Evolutionary conservation across 2,888 invertebrate genomes (phyloP), one percentile per base, ranked within the genome.

Genomic region (Perizoma affinitatum): DNA sequence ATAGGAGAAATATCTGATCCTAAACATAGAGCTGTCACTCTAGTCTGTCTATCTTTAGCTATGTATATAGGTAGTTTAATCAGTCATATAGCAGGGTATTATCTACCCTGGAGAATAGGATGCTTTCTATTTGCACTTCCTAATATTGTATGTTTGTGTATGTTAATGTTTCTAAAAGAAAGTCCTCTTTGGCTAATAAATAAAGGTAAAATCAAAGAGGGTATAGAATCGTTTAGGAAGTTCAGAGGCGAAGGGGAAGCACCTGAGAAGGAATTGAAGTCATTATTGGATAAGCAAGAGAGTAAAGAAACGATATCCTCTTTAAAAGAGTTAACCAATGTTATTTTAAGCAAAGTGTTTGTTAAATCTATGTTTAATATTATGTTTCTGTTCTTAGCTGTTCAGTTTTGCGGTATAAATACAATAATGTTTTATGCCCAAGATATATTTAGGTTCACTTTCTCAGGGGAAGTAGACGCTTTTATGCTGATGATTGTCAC

Each of bases 181-280:
- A 86, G 84, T 36, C 86, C 86, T 0, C 49, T 84, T 5, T 86
- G 86, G 86, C 61, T 86, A 35, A 72, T 86, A 34, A 67, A 75
- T 3, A 83, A 83, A 68, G 83, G 81, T 0, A 79, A 69, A 58
- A 68, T 59, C 0, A 72, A 79, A 4, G 72, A 77, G 64, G 86
- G 84, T 0, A 67, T 72, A 5, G 61, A 74, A 36, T 65, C 75
- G 2, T 86, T 77, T 42, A 75, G 66, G 67, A 64, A 69, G 67
- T 85, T 82, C 45, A 77, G 86, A 61, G 85, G 84, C 0, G 71
- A 69, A 5, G 72, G 68, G 4, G 77, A 78, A 0, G 61, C 46
- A 4, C 72, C 84, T 1, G 70, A 74, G 8, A 76, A 68, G 22
- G 86, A 86, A 68, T 61, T 86, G 2, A 63, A 74, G 38, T 46